A percentile compares a stretch with the other conserved stretches of the same genome.
These are phyloP conservation scores for Heliconius eleuchia DNA, from an alignment of 1,140 invertebrate genomes.

Conservation along the genomic window DNA sequence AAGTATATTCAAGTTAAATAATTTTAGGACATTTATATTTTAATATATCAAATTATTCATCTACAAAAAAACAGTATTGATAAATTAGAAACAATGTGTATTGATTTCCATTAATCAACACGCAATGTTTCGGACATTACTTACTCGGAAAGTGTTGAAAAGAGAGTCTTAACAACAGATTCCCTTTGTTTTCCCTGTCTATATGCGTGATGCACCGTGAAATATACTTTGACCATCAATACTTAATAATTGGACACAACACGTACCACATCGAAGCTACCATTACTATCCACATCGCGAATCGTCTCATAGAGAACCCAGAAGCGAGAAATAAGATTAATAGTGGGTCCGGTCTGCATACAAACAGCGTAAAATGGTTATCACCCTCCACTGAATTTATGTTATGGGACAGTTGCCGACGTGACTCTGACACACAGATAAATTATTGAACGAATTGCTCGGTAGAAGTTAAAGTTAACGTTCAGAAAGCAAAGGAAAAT, in stretches of 20 bases:
- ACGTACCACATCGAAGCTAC: background rate
- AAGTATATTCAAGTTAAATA: too few species aligned
- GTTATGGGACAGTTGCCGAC: slow-evolving; percentile 12
- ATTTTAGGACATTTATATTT: too few species aligned
- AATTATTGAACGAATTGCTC: background rate
- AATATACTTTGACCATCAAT: background rate
- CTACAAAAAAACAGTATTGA: too few species aligned
- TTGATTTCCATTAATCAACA: too few species aligned
- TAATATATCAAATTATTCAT: too few species aligned
- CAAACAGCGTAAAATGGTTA: slow-evolving; percentile 35
- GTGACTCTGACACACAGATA: slow-evolving; percentile 17
- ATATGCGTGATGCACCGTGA: background rate
- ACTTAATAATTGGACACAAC: background rate
- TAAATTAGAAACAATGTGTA: too few species aligned
- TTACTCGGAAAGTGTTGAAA: background rate
- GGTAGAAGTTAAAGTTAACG: background rate
- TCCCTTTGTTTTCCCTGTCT: background rate
- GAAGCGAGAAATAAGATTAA: slow-evolving; percentile 57
- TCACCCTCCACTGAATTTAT: slow-evolving; percentile 29
- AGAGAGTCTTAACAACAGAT: background rate
- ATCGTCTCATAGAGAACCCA: background rate
- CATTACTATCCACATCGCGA: background rate
- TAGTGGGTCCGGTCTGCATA: slow-evolving; percentile 46
- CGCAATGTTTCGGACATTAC: too few species aligned
- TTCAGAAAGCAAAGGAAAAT: background rate